Evolutionary conservation across 2,888 invertebrate species (phyloP).

Genomic region (Cerastoderma edule): DNA sequence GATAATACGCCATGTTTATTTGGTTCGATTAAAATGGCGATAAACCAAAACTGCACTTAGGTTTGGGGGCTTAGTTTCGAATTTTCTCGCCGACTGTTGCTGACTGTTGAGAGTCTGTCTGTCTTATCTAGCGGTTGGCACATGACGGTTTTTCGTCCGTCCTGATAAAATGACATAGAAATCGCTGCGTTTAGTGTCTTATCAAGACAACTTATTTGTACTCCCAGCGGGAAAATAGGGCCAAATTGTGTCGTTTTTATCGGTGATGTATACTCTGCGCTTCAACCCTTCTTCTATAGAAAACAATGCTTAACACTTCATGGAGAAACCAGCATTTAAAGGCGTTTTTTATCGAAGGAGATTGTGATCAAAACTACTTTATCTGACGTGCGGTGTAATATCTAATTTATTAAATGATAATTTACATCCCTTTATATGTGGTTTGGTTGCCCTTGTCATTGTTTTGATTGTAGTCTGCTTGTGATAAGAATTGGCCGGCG

Average conservation of each 20-base stretch:
- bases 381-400: too few species aligned
- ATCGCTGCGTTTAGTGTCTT: conserved; percentile 38
- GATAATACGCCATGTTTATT: conserved; percentile 53
- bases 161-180: conserved; percentile 38
- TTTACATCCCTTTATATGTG: too few species aligned
- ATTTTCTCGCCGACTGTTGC: conserved; percentile 32
- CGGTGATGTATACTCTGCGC: conserved; percentile 20
- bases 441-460: too few species aligned
- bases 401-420: too few species aligned
- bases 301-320: too few species aligned
- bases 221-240: conserved; percentile 51
- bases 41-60: conserved; percentile 53
- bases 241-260: conserved; percentile 45
- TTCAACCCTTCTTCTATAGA: too few species aligned
- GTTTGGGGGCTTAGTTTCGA: conserved; percentile 41
- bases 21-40: conserved; percentile 45
- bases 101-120: conserved; percentile 17
- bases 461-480: too few species aligned
- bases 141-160: conserved; percentile 37
- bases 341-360: too few species aligned
- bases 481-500: too few species aligned
- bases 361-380: too few species aligned
- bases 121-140: conserved; percentile 45
- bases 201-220: conserved; percentile 44
- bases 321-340: too few species aligned